phyloP scores from a whole-genome alignment of 2,113 vertebrate genomes.

The Lepidothrix coronata region DNA sequence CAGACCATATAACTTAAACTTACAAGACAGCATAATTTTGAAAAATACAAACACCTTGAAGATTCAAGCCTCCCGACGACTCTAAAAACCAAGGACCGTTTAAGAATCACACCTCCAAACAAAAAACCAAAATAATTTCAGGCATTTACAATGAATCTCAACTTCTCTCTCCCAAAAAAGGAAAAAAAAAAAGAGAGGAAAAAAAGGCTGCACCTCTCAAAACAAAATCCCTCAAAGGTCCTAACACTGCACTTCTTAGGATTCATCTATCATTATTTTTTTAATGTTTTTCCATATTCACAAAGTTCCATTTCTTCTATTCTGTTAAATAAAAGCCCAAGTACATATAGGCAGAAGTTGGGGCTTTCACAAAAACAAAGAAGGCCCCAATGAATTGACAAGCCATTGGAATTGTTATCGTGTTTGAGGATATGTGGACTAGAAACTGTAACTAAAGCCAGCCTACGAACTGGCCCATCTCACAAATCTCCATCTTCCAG shows the following conservation, averaged over 20 bases:
- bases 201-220: background rate
- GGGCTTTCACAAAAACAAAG: background rate
- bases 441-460: background rate
- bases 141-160: background rate
- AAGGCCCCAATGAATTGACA: background rate
- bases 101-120: background rate
- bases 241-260: background rate
- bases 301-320: background rate
- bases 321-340: background rate
- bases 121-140: background rate
- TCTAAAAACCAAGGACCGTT: background rate
- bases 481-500: background rate
- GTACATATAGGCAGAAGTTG: background rate
- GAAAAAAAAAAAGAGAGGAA: background rate
- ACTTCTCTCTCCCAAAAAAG: background rate
- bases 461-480: rapidly evolving
- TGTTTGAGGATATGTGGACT: background rate
- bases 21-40: background rate
- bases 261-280: background rate
- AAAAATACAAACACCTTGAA: background rate
- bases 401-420: background rate
- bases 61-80: background rate
- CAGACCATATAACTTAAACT: background rate
- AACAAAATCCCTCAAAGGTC: background rate
- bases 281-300: background rate